Evolutionary conservation across 2,113 vertebrate genomes (phyloP), one percentile per base, ranked within the genome.

Genomic region (Sisor rabdophorus): DNA sequence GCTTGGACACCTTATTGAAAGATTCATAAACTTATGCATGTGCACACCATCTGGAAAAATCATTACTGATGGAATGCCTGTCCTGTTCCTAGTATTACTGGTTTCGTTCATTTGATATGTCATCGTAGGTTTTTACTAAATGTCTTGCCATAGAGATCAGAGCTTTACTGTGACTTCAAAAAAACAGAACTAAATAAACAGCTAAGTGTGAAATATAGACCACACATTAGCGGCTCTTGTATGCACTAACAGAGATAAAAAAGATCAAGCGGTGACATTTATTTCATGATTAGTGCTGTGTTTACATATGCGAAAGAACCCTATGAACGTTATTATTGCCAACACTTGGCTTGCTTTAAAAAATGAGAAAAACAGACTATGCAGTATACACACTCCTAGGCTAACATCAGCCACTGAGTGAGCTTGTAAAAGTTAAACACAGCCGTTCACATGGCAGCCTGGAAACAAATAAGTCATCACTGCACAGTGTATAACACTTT

Each of bases 31-130:
- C 63, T 8, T 40, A 54, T 54, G 44, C 80, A 84, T 79, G 84
- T 88, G 87, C 80, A 73, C 67, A 48, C 76, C 88, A 89, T 83
- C 85, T 89, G 88, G 69, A 50, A 60, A 72, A 76, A 78, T 48
- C 87, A 84, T 88, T 81, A 81, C 77, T 26, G 30, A 28, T 73
- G 71, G 76, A 77, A 78, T 59, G 55, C 28, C 55, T 76, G 80
- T 74, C 54, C 65, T 72, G 64, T 78, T 83, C 48, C 71, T 79
- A 76, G 74, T 78, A 75, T 80, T 68, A 30, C 44, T 78, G 73
- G 74, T 78, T 86, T 75, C 76, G 12, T 71, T 79, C 64, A 79
- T 68, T 83, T 71, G 55, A 77, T 71, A 68, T 69, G n/a, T 80
- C 61, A 69, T 22, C 8, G 19, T 44, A 69, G 47, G 26, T 76